phyloP scores from a whole-genome alignment of 2,797 vertebrate species.

The Alfaro cultratus region DNA sequence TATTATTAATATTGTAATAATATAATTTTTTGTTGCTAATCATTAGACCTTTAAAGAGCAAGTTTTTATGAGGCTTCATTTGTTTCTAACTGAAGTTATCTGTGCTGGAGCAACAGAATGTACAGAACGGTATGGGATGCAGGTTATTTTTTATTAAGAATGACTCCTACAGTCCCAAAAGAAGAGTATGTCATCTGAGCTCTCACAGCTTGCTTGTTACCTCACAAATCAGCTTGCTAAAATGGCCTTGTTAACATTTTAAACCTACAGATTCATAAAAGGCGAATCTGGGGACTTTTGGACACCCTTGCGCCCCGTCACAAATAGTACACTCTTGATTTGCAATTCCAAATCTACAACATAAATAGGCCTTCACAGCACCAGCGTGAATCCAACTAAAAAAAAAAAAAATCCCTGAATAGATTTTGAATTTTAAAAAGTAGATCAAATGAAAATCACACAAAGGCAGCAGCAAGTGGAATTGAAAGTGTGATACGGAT shows the following conservation, averaged over 20 bases:
- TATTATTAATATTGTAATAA: not conserved
- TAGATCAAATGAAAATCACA: conserved; percentile 87
- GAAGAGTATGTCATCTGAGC: conserved; percentile 20
- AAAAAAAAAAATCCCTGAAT: conserved; percentile 85
- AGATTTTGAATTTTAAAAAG: conserved; percentile 88
- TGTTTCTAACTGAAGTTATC: not conserved
- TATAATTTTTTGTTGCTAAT: not conserved
- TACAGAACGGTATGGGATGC: not conserved
- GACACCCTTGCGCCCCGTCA: conserved; percentile 61
- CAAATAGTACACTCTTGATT: conserved; percentile 78
- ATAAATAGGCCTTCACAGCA: conserved; percentile 80
- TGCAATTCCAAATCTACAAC: conserved; percentile 81
- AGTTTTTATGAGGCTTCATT: not conserved
- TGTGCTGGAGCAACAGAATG: not conserved
- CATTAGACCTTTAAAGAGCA: not conserved
- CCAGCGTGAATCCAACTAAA: conserved; percentile 78
- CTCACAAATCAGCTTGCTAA: conserved; percentile 77
- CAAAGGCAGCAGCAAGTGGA: conserved; percentile 86
- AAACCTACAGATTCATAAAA: conserved; percentile 79
- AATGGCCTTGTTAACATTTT: conserved; percentile 84
- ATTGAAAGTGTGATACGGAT: conserved; percentile 88
- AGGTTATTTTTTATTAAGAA: not conserved
- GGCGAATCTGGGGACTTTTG: conserved; percentile 74
- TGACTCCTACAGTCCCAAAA: conserved; percentile 25
- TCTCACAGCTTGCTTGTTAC: conserved; percentile 45